These are phyloP conservation scores for Marisa cornuarietis DNA, from an alignment of 1,140 invertebrate species.

Conservation along the genomic window DNA sequence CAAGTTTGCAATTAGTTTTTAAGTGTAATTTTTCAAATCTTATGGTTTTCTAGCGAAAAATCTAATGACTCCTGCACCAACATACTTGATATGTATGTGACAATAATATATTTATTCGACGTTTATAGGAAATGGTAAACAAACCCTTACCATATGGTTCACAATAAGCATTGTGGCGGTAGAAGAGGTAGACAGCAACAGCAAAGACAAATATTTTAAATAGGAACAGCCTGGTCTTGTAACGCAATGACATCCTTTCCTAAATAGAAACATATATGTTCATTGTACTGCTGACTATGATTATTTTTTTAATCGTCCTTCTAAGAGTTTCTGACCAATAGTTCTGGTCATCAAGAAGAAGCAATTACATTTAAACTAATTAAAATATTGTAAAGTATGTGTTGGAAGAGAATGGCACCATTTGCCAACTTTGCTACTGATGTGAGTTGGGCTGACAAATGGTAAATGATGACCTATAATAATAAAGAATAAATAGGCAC, in stretches of 20 bases:
- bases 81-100: neutral
- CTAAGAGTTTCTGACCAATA: no score
- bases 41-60: neutral
- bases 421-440: no score
- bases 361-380: no score
- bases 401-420: no score
- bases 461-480: no score
- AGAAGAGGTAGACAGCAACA: constrained; percentile 87
- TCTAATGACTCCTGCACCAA: neutral
- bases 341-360: no score
- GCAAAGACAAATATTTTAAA: constrained; percentile 82
- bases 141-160: constrained; percentile 84
- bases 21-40: neutral
- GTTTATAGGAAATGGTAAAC: constrained; percentile 6
- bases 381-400: no score
- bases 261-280: neutral
- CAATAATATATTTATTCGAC: neutral
- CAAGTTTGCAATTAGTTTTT: neutral
- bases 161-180: constrained; percentile 90
- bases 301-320: no score
- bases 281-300: no score
- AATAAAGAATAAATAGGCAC: no score
- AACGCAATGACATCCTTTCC: constrained; percentile 71
- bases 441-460: no score
- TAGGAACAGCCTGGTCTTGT: constrained; percentile 79